phyloP scores from a whole-genome alignment of 1,140 invertebrate species.

The Rhagoletis pomonella region DNA sequence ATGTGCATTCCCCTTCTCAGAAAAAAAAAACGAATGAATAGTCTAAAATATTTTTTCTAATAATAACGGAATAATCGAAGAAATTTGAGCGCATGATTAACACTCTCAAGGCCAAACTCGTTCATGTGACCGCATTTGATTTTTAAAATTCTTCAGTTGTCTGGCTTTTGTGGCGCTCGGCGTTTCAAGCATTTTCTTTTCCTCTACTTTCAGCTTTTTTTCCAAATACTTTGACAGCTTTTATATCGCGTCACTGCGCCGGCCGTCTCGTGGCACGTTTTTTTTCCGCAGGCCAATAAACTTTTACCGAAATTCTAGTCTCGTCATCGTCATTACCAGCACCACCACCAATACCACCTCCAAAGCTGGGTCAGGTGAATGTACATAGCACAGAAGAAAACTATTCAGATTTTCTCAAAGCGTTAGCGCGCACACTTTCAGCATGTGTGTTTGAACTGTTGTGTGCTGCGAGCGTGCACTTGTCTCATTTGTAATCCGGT shows the following conservation, averaged over 20 bases:
- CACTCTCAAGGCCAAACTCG: constrained; percentile 38
- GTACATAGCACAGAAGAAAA: background rate
- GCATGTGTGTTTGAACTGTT: background rate
- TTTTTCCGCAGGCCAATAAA: constrained; percentile 26
- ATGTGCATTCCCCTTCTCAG: background rate
- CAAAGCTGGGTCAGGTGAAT: constrained; percentile 28
- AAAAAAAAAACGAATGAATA: background rate
- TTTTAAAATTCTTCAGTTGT: background rate
- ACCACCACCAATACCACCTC: background rate
- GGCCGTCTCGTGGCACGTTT: background rate
- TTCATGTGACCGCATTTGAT: background rate
- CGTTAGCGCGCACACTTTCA: background rate
- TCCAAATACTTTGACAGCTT: background rate
- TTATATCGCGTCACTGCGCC: constrained; percentile 1
- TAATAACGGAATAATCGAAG: background rate
- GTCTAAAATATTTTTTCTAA: background rate
- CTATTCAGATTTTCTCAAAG: constrained; percentile 25
- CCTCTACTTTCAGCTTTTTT: background rate
- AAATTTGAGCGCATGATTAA: constrained; percentile 14
- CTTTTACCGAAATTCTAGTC: constrained; percentile 27
- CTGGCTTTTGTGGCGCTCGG: constrained; percentile 10
- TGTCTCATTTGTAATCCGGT: constrained; percentile 14
- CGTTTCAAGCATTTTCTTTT: background rate
- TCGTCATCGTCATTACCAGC: background rate
- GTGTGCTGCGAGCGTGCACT: background rate